Percentiles rank a stretch among this genome's conserved stretches.
phyloP scores from a whole-genome alignment of 1,140 invertebrate species.

The Callitettix versicolor region DNA sequence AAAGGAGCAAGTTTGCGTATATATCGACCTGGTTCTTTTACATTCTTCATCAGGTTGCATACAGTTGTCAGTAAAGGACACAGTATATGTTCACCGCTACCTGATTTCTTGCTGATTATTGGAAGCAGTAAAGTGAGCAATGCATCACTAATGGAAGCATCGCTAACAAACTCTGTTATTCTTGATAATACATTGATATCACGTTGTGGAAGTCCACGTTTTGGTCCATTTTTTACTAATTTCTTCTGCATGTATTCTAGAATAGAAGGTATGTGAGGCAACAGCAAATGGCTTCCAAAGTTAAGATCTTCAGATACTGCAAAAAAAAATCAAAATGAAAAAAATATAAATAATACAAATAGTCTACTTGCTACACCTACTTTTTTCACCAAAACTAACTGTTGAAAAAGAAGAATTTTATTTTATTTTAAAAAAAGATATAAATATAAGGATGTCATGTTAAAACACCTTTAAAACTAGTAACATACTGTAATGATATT shows the following conservation, averaged over 20 bases:
- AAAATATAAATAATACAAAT: not conserved
- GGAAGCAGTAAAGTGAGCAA: slow-evolving; percentile 62
- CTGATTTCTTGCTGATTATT: slow-evolving; percentile 53
- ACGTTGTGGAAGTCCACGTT: slow-evolving; percentile 25
- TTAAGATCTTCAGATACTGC: slow-evolving; percentile 36
- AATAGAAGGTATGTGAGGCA: slow-evolving; percentile 61
- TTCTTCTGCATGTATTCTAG: slow-evolving; percentile 57
- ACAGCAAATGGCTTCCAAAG: slow-evolving; percentile 58
- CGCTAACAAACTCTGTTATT: slow-evolving; percentile 58
- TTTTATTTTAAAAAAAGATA: too few relatives aligned
- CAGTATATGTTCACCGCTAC: slow-evolving; percentile 44
- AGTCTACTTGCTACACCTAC: too few relatives aligned
- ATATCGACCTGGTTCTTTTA: slow-evolving; percentile 51
- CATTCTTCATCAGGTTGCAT: slow-evolving; percentile 58
- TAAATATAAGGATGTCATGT: too few relatives aligned
- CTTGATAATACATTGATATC: slow-evolving; percentile 72
- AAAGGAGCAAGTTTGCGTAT: slow-evolving; percentile 52
- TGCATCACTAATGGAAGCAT: slow-evolving; percentile 47
- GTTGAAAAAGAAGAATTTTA: too few relatives aligned
- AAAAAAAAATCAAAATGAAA: not conserved
- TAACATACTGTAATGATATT: too few relatives aligned
- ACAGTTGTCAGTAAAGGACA: slow-evolving; percentile 57
- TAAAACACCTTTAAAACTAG: too few relatives aligned
- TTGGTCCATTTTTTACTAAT: slow-evolving; percentile 37
- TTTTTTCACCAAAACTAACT: too few relatives aligned